phyloP scores from a whole-genome alignment of 2,797 vertebrate species.

The Lagorchestes hirsutus region DNA sequence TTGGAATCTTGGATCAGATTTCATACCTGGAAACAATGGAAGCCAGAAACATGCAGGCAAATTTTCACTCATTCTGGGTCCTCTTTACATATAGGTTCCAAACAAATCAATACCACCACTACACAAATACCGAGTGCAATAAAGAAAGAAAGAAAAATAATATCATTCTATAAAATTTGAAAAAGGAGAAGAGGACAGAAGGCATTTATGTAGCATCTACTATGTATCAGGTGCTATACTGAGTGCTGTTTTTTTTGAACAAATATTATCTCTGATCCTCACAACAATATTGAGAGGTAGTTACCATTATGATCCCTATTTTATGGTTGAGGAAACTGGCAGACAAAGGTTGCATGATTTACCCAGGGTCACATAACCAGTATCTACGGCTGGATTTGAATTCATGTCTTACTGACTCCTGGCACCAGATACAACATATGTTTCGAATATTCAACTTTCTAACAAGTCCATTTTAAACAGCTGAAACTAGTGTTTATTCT shows the following conservation, averaged over 20 bases:
- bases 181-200: conserved; percentile 42
- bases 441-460: neutral
- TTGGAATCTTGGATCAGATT: conserved; percentile 17
- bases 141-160: neutral
- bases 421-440: neutral
- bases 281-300: neutral
- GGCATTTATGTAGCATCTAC: neutral
- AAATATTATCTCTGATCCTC: neutral
- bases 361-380: neutral
- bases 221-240: neutral
- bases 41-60: conserved; percentile 31
- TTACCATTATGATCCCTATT: neutral
- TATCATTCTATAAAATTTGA: neutral
- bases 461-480: neutral
- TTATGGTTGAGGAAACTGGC: neutral
- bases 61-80: conserved; percentile 50
- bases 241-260: neutral
- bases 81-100: conserved; percentile 26
- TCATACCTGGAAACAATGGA: conserved; percentile 34
- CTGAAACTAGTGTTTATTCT: neutral
- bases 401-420: neutral
- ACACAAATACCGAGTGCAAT: conserved; percentile 59
- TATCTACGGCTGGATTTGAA: neutral
- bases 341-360: neutral
- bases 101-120: conserved; percentile 67